Evolutionary conservation across 2,888 invertebrate genomes (phyloP).

Genomic region (Drosophila meridionalis): DNA sequence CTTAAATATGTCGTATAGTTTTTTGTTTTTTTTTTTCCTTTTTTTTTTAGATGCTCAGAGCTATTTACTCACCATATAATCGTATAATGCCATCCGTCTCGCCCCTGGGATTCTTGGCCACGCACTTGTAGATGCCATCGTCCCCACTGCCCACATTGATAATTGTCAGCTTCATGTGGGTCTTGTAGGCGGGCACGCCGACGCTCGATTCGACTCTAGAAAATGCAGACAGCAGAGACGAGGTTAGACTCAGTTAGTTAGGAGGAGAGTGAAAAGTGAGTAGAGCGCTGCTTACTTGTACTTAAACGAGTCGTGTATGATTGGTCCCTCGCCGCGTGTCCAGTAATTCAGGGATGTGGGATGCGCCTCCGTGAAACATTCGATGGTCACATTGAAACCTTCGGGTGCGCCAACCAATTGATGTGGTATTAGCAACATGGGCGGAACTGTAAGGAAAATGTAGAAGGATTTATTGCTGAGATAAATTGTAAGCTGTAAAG

Average conservation of each 20-base stretch:
- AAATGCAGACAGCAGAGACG: not conserved
- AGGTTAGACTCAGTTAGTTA: not conserved
- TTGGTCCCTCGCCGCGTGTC: slow-evolving; percentile 94
- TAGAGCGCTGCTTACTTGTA: slow-evolving; percentile 87
- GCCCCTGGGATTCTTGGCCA: slow-evolving; percentile 93
- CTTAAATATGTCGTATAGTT: slow-evolving; percentile 29
- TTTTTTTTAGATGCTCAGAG: not conserved
- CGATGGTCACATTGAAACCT: slow-evolving; percentile 93
- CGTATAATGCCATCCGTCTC: slow-evolving; percentile 95
- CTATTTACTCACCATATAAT: slow-evolving; percentile 90
- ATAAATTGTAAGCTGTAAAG: too few relatives aligned
- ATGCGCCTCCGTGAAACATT: slow-evolving; percentile 96
- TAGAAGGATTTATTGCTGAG: too few relatives aligned
- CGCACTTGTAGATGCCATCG: slow-evolving; percentile 94
- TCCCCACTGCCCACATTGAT: slow-evolving; percentile 91
- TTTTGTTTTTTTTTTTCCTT: not conserved
- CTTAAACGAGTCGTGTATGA: slow-evolving; percentile 94
- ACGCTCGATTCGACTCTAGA: slow-evolving; percentile 88
- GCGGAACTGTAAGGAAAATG: slow-evolving; percentile 89
- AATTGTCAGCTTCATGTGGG: slow-evolving; percentile 94
- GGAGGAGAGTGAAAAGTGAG: not conserved
- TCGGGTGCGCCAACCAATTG: slow-evolving; percentile 94
- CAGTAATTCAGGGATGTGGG: slow-evolving; percentile 96
- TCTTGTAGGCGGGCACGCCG: slow-evolving; percentile 91
- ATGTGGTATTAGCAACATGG: slow-evolving; percentile 96